Conservation (phyloP, 1,140 invertebrate genomes). For the Drosophila sulfurigaster region DNA sequence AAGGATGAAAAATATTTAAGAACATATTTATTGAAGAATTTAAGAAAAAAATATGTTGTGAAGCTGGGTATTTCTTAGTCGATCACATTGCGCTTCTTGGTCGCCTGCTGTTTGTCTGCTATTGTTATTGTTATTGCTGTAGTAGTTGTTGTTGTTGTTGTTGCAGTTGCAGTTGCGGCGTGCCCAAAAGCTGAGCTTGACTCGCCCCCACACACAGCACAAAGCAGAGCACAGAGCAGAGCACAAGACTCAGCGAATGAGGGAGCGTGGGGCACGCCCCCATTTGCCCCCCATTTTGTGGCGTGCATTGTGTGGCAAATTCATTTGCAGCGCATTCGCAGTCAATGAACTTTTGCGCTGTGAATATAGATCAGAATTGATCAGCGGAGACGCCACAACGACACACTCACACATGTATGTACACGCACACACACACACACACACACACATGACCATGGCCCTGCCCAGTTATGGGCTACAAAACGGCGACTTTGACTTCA, state of each 20-base stretch:
- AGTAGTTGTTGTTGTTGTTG: not conserved
- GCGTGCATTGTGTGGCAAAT: slow-evolving; percentile 43
- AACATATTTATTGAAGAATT: no score
- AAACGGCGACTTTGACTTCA: slow-evolving; percentile 31
- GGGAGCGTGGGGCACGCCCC: slow-evolving; percentile 20
- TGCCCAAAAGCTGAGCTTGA: slow-evolving; percentile 17
- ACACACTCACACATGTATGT: not conserved
- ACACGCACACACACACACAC: not conserved
- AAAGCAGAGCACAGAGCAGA: not conserved
- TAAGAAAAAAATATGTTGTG: no score
- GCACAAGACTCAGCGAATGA: not conserved
- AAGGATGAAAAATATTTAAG: no score
- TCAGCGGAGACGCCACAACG: slow-evolving; percentile 6
- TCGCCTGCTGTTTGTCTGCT: no score
- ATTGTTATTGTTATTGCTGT: no score
- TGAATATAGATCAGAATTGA: slow-evolving; percentile 38
- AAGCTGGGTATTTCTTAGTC: not conserved
- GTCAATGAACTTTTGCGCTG: slow-evolving; percentile 46
- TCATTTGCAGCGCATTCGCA: slow-evolving; percentile 24
- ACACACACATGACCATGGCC: slow-evolving; percentile 33
- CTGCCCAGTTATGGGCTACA: slow-evolving; percentile 32
- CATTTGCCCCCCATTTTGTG: slow-evolving; percentile 4
- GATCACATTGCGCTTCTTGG: no score
- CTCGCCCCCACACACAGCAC: slow-evolving; percentile 9
- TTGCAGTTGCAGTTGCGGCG: slow-evolving; percentile 1